Evolutionary conservation across 2,797 vertebrate species (phyloP), one percentile per base, ranked within the genome.

Genomic region (Streptopelia turtur): DNA sequence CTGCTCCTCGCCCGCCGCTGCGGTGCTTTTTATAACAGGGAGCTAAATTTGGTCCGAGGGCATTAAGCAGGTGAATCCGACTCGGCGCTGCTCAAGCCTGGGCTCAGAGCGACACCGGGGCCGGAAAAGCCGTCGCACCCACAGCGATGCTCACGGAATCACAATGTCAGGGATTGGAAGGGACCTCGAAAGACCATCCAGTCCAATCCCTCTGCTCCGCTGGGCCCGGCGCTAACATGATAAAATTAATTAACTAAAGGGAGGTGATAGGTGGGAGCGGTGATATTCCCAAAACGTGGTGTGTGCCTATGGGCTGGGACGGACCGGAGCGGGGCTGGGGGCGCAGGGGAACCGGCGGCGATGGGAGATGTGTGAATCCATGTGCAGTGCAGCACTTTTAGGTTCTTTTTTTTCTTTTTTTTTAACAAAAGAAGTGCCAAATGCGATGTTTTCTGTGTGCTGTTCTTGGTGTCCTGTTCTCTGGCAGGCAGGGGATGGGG

Each of bases 391-490:
- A 93, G 89, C 87, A 12, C 85, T 95, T 94, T 91, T 45, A 75
- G 83, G 72, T 45, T 45, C 43, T 45, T 45, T 45, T 45, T 18
- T 23, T 50, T 8, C 13, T 50, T 25, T 25, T 14, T 50, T 50
- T 50, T 50, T 50, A 41, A 17, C 7, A 7, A 95, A 94, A 88
- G 16, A 43, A 98, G 97, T 97, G 97, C 97, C 97, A 97, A 96
- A 94, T 77, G 72, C 71, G 12, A 16, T 50, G 87, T 91, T 95
- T 80, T 50, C 13, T 63, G 68, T 94, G 95, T 66, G 94, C 95
- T 66, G 47, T 57, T 79, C 76, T 81, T 61, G 60, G 93, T 95
- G 94, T 92, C 78, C 78, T 90, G 92, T 77, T 75, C 91, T 77
- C 75, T 11, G 10, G 90, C 95, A 75, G 93, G 93, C 83, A 61